A percentile compares a stretch with the other conserved stretches of the same genome.
phyloP scores from a whole-genome alignment of 2,888 invertebrate genomes.

The Clostera curtula region DNA sequence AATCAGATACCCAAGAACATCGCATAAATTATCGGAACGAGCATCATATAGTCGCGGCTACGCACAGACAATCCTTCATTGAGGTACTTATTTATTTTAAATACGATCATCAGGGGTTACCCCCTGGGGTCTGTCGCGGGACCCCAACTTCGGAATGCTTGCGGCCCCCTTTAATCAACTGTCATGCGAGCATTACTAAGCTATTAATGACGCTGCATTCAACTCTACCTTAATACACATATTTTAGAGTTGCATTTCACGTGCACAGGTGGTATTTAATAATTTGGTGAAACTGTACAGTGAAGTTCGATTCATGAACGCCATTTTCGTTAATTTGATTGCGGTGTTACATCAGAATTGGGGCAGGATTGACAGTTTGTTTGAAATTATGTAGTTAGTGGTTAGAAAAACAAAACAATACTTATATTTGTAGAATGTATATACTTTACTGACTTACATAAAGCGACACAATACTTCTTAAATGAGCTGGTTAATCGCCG shows the following conservation, averaged over 20 bases:
- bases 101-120: constrained; percentile 73
- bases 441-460: no score
- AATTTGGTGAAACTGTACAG: constrained; percentile 24
- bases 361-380: constrained; percentile 45
- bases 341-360: constrained; percentile 53
- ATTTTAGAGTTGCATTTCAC: constrained; percentile 21
- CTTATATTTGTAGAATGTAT: no score
- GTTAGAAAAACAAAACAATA: no score
- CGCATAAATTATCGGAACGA: constrained; percentile 27
- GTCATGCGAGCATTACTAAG: constrained; percentile 60
- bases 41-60: constrained; percentile 42
- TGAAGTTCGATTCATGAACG: constrained; percentile 36
- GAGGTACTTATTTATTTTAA: constrained; percentile 75
- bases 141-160: constrained; percentile 65
- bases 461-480: no score
- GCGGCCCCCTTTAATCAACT: constrained; percentile 75
- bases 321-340: constrained; percentile 61
- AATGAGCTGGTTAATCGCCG: no score
- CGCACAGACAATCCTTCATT: constrained; percentile 72
- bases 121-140: constrained; percentile 68
- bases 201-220: constrained; percentile 32
- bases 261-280: constrained; percentile 6
- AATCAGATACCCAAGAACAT: constrained; percentile 17
- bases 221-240: constrained; percentile 5
- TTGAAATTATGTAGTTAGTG: constrained; percentile 1